Evolutionary conservation across 1,140 invertebrate species (phyloP), one percentile per base, ranked within the genome.

Genomic region (Limonius californicus): DNA sequence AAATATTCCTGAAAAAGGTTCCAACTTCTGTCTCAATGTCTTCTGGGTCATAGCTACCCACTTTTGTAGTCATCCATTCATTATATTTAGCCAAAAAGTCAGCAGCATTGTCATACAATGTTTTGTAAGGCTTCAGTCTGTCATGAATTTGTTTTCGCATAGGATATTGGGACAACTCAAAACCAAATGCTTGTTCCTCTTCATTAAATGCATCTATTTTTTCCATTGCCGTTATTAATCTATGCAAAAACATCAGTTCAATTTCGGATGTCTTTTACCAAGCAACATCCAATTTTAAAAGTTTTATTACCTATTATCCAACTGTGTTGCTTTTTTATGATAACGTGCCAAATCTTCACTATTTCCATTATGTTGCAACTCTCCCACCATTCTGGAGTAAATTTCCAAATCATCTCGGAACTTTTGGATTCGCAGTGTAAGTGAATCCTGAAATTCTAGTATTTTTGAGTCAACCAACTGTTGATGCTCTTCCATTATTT

Each of bases 121-220:
- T 87, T 71, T 94, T 89, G 73, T 88, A 97, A 23, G 94, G 88
- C 62, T 87, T 88, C 0, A 89, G 88, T 74, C 86, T 89, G 66
- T 92, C 90, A 61, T 85, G 83, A 0, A 86, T 80, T 72, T 84
- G 72, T 75, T 89, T 91, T 59, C 94, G 82, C 59, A 90, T 80
- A 0, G 94, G 93, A 84, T 98, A 98, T 57, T 91, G 85, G 0
- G 94, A 94, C 9, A 88, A 74, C 74, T 96, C 89, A 88, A 92
- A 97, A 11, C 87, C 89, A 76, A 94, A 98, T 23, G 93, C 84
- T 62, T 85, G 82, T 76, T 98, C 96, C 75, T 98, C 95, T 72
- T 87, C 87, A 75, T 98, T 98, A 67, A 98, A 95, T 58, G 86
- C 82, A 70, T 95, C 90, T 60, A 97, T 95, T 65, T 84, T 90